Base-by-base conservation (phyloP, 1,140 invertebrate species). In the Macrosteles quadrilineatus region DNA sequence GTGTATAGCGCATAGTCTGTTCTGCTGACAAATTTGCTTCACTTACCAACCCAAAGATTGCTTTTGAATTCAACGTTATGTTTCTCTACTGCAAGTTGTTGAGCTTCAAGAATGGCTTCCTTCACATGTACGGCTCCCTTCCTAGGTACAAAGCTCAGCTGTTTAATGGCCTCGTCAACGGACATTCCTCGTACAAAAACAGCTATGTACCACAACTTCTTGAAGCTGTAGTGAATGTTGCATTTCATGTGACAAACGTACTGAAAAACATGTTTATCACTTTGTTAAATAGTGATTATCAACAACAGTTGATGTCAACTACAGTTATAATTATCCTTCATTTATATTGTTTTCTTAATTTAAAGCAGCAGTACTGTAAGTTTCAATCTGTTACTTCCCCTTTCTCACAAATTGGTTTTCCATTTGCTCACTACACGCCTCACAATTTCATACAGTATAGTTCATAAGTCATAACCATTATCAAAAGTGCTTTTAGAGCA, bases 21-120 rank as follows among this genome's bases (percentile, higher is more conserved):
- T n/a, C n/a, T n/a, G n/a, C n/a, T n/a, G n/a, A n/a, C n/a, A n/a
- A n/a, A n/a, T n/a, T n/a, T n/a, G n/a, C n/a, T n/a, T n/a, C 76
- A 89, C 90, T 88, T 82, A 97, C 95, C 91, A 84, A 98, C 89
- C 96, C 96, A 99, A 53, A 99, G 84, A 84, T 98, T 98, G 77
- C 91, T 96, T 78, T 88, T 91, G 81, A 90, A 99, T 83, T 98
- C 96, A 31, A 98, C 94, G 87, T 97, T 93, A 77, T 98, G 96
- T 29, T 92, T 79, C 74, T 88, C 86, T 1, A 98, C 88, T 55
- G 96, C 97, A 71, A 94, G 80, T 76, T 92, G 85, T 78, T 94
- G 92, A 2, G 96, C 96, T 85, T 98, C 96, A 69, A 92, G 78
- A 70, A 96, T 85, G 12, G 90, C 87, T 78, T 97, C 89, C 79